Evolutionary conservation across 2,888 invertebrate genomes (phyloP).

Genomic region (Ophonus ardosiacus): DNA sequence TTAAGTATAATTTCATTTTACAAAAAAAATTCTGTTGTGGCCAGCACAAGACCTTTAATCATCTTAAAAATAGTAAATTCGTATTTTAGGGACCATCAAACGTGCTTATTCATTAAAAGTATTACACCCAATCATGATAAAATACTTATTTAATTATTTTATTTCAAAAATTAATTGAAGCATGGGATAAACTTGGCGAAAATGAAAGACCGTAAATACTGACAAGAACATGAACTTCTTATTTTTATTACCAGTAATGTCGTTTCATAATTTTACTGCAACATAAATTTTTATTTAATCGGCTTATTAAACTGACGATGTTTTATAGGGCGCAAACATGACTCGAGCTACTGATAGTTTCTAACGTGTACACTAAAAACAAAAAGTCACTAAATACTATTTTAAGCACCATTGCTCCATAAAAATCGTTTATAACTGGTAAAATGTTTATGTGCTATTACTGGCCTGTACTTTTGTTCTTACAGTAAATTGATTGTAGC

Average conservation of each 20-base stretch:
- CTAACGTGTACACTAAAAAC: constrained; percentile 1
- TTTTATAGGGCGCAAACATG: constrained; percentile 5
- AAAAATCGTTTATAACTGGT: not conserved
- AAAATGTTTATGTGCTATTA: not conserved
- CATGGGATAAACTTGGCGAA: not conserved
- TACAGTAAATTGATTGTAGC: not conserved
- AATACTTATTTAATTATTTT: too few species aligned
- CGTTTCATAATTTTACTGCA: not conserved
- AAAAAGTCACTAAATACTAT: constrained; percentile 10
- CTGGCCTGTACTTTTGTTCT: not conserved
- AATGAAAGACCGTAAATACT: not conserved
- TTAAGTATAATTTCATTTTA: too few species aligned
- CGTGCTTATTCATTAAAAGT: too few species aligned
- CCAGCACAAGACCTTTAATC: too few species aligned
- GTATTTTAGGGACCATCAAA: too few species aligned
- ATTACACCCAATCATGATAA: too few species aligned
- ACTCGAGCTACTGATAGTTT: constrained; percentile 1
- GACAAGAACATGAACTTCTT: not conserved
- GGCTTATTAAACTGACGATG: constrained; percentile 25
- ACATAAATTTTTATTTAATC: constrained; percentile 34
- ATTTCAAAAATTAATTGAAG: not conserved
- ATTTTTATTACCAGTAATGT: constrained; percentile 10
- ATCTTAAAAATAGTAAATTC: too few species aligned
- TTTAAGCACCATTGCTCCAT: not conserved
- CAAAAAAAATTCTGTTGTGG: too few species aligned